phyloP scores from a whole-genome alignment of 1,140 invertebrate genomes.

The Solenopsis invicta region DNA sequence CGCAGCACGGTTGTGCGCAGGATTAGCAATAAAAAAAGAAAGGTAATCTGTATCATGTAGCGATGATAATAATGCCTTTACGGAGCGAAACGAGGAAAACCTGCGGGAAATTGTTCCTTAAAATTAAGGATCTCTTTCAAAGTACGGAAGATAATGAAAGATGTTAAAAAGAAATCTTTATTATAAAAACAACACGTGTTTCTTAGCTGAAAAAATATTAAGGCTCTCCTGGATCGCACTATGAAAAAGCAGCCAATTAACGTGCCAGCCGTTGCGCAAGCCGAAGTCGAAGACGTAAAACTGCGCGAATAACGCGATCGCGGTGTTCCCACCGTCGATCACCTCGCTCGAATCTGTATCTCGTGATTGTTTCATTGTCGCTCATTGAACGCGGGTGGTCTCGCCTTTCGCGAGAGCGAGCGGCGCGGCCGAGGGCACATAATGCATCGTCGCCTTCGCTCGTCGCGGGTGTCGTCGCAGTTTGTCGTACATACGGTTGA shows the following conservation, averaged over 20 bases:
- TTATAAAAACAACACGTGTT: background rate
- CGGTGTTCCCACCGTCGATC: constrained; percentile 51
- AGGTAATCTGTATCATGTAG: constrained; percentile 13
- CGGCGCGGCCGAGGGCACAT: constrained; percentile 15
- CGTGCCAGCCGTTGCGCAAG: constrained; percentile 36
- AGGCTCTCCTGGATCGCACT: background rate
- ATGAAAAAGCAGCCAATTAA: constrained; percentile 36
- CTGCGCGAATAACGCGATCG: constrained; percentile 48
- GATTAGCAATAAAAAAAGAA: constrained; percentile 25
- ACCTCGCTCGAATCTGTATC: constrained; percentile 37
- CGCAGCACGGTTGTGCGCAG: constrained; percentile 1
- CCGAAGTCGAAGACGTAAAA: constrained; percentile 12
- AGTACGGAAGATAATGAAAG: background rate
- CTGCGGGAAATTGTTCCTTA: background rate
- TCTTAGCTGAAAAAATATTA: background rate
- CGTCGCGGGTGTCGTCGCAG: constrained; percentile 46
- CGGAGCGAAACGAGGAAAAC: background rate
- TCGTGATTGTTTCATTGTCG: constrained; percentile 64
- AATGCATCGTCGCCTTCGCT: constrained; percentile 51
- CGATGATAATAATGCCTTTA: background rate
- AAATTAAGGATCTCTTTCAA: background rate
- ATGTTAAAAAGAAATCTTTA: background rate
- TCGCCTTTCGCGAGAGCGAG: constrained; percentile 51
- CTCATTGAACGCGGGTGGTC: constrained; percentile 57
- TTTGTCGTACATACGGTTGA: constrained; percentile 48